Base-by-base conservation (phyloP, 2,888 invertebrate species). In the Agrochola litura region DNA sequence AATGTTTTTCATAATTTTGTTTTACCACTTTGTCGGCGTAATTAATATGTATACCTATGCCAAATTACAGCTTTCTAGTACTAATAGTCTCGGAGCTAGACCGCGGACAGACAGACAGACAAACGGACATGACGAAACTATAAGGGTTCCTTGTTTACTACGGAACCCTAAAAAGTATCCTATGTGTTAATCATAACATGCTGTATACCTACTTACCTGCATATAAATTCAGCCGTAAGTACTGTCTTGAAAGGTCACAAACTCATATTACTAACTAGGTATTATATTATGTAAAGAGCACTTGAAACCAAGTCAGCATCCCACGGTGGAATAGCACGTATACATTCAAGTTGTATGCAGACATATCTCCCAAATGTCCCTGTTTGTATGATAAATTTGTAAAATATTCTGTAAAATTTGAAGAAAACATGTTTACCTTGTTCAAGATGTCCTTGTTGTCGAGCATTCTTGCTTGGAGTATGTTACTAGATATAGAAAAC, bases 361-460 rank as follows among this genome's bases (percentile, higher is more conserved):
- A 73, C 77, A 64, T 64, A 41, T 60, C 67, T 41, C 67, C 61
- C 54, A 77, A 82, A 72, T 16, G 68, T 68, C 25, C 56, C 6
- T 58, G 43, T 78, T 73, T 69, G 54, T 71, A 60, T 43, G 37
- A 54, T 67, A 79, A 67, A 74, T 54, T 68, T 56, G 67, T 49
- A 79, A 63, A 54, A 37, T 61, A 65, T 61, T 14, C 30, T 61
- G 25, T 71, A 73, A 81, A 73, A 75, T 61, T 68, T 58, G 37
- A 75, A 72, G 83, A 41, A 66, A 83, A 83, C 72, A 66, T 79
- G 79, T 83, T 83, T 83, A 72, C 71, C 60, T 64, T 54, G 66
- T 64, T 58, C 65, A 54, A 67, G 54, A 61, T 43, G 54, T 37
- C 19, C 70, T 73, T 82, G 61, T 73, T 82, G 22, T 74, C 70